These are phyloP conservation scores for Melitaea athalia DNA, from an alignment of 2,888 invertebrate species.

Conservation along the genomic window DNA sequence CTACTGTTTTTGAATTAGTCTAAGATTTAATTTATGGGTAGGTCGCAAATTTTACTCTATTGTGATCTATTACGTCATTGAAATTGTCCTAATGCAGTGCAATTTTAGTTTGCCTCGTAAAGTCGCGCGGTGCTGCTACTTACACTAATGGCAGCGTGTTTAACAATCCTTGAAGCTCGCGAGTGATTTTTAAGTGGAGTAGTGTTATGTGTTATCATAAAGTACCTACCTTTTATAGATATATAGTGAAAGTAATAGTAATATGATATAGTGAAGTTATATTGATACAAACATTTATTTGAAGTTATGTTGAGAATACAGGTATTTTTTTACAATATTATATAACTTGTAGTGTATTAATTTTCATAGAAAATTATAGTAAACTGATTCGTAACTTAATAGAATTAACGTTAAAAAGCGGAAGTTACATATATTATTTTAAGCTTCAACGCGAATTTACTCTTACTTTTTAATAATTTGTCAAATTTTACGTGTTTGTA, in stretches of 20 bases:
- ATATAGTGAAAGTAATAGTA: too few relatives aligned
- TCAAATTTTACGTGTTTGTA: too few relatives aligned
- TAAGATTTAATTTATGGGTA: conserved; percentile 74
- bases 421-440: too few relatives aligned
- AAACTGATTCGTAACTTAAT: too few relatives aligned
- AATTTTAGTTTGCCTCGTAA: conserved; percentile 62
- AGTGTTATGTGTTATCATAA: conserved; percentile 29
- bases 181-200: conserved; percentile 40
- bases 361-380: neutral
- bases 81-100: conserved; percentile 56
- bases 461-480: too few relatives aligned
- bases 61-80: conserved; percentile 73
- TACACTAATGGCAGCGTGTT: conserved; percentile 44
- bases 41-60: conserved; percentile 71
- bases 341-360: neutral
- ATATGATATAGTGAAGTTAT: neutral
- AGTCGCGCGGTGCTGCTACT: conserved; percentile 50
- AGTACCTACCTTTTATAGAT: neutral
- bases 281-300: neutral
- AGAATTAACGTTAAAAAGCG: too few relatives aligned
- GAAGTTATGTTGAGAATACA: neutral
- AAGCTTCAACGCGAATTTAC: too few relatives aligned
- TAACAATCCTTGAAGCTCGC: conserved; percentile 41
- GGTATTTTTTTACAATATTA: neutral
- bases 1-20: conserved; percentile 82